A percentile compares a stretch with the other conserved stretches of the same genome.
These are phyloP conservation scores for Cettia cetti DNA, from an alignment of 2,113 vertebrate genomes.

Conservation along the genomic window DNA sequence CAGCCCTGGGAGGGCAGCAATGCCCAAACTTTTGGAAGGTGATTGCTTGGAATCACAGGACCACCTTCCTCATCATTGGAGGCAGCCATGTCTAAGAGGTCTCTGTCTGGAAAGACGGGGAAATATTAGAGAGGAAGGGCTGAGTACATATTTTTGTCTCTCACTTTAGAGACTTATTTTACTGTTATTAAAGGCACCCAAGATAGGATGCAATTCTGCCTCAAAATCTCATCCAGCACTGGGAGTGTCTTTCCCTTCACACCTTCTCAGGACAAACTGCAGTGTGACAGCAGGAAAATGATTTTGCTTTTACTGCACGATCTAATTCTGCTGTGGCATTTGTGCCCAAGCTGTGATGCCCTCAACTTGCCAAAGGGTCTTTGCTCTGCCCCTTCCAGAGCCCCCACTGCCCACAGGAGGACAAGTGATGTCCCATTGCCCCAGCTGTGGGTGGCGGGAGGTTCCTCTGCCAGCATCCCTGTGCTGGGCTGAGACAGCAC, in stretches of 20 bases:
- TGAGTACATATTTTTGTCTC: background rate
- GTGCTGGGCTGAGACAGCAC: background rate
- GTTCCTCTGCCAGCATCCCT: background rate
- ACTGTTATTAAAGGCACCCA: background rate
- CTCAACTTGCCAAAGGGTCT: background rate
- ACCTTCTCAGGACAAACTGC: background rate
- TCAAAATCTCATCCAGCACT: background rate
- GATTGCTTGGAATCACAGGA: background rate
- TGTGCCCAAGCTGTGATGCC: background rate
- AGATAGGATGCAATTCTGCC: background rate
- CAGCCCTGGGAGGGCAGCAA: background rate
- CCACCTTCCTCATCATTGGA: background rate
- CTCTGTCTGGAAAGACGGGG: background rate
- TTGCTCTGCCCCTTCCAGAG: background rate
- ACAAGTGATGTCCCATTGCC: fast-evolving
- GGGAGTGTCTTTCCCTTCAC: background rate
- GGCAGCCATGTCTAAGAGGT: background rate
- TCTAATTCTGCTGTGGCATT: fast-evolving
- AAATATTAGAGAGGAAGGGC: background rate
- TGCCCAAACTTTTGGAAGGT: background rate
- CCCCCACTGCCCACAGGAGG: too few species aligned
- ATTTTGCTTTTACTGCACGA: background rate
- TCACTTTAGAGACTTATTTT: background rate
- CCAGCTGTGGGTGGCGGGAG: background rate
- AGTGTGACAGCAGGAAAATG: background rate